Base-by-base conservation (phyloP, 2,888 invertebrate species). In the Ametastegia equiseti region DNA sequence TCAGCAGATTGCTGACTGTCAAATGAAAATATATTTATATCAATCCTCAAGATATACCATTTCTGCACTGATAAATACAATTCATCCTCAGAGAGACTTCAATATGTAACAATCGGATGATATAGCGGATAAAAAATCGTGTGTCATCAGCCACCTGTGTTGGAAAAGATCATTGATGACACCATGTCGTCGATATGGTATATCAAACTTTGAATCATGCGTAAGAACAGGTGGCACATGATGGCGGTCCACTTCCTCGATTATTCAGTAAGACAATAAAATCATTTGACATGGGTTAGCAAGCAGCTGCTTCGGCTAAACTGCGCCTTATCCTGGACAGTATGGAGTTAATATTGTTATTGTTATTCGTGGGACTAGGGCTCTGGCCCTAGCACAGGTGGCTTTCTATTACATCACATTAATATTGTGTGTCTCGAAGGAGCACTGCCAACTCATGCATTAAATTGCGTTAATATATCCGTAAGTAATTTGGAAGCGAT, bases 231-330 rank as follows among this genome's bases (percentile, higher is more conserved):
- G 45, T 71, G 45, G 45, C 11, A 9, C 27, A 45, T 13, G 71
- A 47, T n/a, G n/a, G 13, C 15, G 71, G 47, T 47, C 45, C 30
- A 45, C 27, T 42, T 47, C 47, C 27, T 47, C 27, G 39, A 39
- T 47, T 71, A 42, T 33, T 19, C 47, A 47, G 30, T n/a, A 23
- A 30, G 27, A 71, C 71, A 71, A 71, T 3, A 7, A 39, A 67
- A 71, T 71, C 4, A 71, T 71, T 47, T 71, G 71, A 71, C 71
- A 71, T 15, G 45, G 71, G 71, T 71, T 71, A 27, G 47, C 42
- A 23, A 71, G 71, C 71, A 30, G 71, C 71, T 71, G 47, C 27
- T 19, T 71, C 13, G 19, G 36, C 15, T 19, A 30, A 71, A 27
- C 71, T 42, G 27, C 15, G 47, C 15, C 65, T 39, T 30, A 71